A percentile compares a stretch with the other conserved stretches of the same genome.
These are phyloP conservation scores for Oryzias woworae DNA, from an alignment of 2,113 vertebrate species.

Conservation along the genomic window DNA sequence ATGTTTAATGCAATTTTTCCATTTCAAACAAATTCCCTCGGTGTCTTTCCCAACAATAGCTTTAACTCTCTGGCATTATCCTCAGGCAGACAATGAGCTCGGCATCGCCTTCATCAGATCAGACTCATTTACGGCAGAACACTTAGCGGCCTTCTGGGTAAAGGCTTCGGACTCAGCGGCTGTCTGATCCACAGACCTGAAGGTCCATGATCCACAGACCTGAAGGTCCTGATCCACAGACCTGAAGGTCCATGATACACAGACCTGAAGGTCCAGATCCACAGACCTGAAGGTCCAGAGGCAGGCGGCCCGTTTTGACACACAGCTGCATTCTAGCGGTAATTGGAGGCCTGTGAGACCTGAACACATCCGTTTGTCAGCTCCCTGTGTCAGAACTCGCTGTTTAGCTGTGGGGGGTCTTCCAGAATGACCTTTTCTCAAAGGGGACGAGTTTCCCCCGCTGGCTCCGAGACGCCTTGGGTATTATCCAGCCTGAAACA, in stretches of 20 bases:
- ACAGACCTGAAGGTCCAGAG: conserved; percentile 17
- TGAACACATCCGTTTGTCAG: conserved; percentile 57
- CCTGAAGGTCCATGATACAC: too few species aligned
- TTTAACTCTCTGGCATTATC: conserved; percentile 50
- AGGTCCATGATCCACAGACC: too few species aligned
- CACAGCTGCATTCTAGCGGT: conserved; percentile 52
- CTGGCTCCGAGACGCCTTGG: conserved; percentile 32
- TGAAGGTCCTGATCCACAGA: too few species aligned
- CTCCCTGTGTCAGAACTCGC: conserved; percentile 47
- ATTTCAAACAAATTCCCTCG: conserved; percentile 73
- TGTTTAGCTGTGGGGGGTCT: conserved; percentile 56
- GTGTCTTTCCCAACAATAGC: conserved; percentile 46
- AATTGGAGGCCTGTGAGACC: conserved; percentile 69
- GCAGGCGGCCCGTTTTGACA: conserved; percentile 25
- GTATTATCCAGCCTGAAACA: conserved; percentile 44
- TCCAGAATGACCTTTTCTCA: conserved; percentile 61
- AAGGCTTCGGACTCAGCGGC: neutral
- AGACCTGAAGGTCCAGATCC: neutral
- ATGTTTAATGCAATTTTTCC: conserved; percentile 77
- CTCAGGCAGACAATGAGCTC: conserved; percentile 60
- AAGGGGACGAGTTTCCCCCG: conserved; percentile 38
- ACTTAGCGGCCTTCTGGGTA: conserved; percentile 13
- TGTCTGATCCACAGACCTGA: conserved; percentile 1
- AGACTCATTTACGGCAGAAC: conserved; percentile 54
- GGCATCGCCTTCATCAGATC: conserved; percentile 60